These are phyloP conservation scores for Oscheius myriophilus DNA, from an alignment of 2,888 invertebrate species.

Conservation along the genomic window DNA sequence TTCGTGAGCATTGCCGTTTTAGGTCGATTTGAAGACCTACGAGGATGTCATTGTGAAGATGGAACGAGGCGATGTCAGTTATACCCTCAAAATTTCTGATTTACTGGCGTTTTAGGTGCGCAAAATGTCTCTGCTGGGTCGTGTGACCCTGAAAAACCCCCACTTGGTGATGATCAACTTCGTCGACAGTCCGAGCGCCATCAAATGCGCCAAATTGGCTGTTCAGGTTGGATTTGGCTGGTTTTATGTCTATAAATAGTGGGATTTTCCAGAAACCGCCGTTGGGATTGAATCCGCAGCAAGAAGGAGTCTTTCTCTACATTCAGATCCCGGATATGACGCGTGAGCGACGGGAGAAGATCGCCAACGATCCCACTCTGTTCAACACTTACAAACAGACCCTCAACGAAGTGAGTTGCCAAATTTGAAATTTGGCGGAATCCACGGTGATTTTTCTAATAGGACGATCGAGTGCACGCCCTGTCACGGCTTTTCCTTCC, in stretches of 20 bases:
- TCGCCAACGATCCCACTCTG: slow-evolving; percentile 83
- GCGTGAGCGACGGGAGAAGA: slow-evolving; percentile 87
- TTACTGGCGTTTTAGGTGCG: no score
- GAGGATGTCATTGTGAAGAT: no score
- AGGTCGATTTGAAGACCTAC: no score
- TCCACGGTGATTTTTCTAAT: no score
- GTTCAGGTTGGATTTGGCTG: slow-evolving; percentile 42
- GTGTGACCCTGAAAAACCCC: slow-evolving; percentile 58
- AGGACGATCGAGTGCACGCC: no score
- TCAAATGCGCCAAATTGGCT: slow-evolving; percentile 59
- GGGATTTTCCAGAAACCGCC: slow-evolving; percentile 48
- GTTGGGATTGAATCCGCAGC: slow-evolving; percentile 60
- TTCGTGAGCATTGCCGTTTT: no score
- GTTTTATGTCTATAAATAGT: background rate
- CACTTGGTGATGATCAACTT: slow-evolving; percentile 65
- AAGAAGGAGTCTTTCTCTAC: slow-evolving; percentile 62
- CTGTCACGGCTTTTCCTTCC: no score
- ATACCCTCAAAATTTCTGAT: no score
- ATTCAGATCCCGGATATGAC: slow-evolving; percentile 79
- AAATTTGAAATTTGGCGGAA: background rate
- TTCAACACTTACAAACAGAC: slow-evolving; percentile 63
- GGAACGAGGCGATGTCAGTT: no score
- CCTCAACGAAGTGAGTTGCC: slow-evolving; percentile 52
- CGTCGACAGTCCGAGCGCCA: slow-evolving; percentile 62
- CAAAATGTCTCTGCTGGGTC: slow-evolving; percentile 55